Percentiles rank a stretch among this genome's conserved stretches.
phyloP scores from a whole-genome alignment of 2,888 invertebrate genomes.

The Thelaira solivaga region DNA sequence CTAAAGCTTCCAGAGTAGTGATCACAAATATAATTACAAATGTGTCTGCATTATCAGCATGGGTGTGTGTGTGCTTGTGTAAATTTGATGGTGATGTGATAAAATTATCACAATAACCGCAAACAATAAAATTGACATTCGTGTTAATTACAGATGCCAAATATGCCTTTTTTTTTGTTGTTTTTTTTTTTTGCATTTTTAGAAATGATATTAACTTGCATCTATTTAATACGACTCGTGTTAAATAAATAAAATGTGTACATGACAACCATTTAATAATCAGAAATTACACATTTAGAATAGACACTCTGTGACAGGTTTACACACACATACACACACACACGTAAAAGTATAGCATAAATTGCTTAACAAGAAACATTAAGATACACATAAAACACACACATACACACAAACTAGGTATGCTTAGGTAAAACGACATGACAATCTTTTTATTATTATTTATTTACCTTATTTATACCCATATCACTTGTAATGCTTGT shows the following conservation, averaged over 20 bases:
- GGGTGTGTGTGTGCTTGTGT: neutral
- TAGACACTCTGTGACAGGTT: neutral
- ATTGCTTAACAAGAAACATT: too few species aligned
- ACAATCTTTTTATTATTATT: too few species aligned
- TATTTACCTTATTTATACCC: too few species aligned
- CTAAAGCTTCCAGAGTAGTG: too few species aligned
- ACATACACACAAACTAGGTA: too few species aligned
- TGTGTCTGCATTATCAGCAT: neutral
- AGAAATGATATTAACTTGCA: neutral
- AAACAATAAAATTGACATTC: constrained; percentile 61
- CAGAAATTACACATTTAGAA: neutral
- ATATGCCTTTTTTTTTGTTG: constrained; percentile 15
- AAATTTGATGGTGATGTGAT: constrained; percentile 45
- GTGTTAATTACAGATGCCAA: constrained; percentile 63
- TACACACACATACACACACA: too few species aligned
- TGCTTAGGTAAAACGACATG: too few species aligned
- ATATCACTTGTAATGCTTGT: too few species aligned
- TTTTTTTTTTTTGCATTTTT: neutral
- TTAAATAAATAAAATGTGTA: constrained; percentile 24
- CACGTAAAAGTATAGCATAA: too few species aligned
- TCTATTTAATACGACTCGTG: neutral
- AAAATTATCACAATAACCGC: constrained; percentile 57
- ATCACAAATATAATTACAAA: neutral
- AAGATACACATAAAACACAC: too few species aligned
- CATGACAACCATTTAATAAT: constrained; percentile 13